phyloP scores from a whole-genome alignment of 92 coral and sea anemone genomes.

The Meandrina meandrites region DNA sequence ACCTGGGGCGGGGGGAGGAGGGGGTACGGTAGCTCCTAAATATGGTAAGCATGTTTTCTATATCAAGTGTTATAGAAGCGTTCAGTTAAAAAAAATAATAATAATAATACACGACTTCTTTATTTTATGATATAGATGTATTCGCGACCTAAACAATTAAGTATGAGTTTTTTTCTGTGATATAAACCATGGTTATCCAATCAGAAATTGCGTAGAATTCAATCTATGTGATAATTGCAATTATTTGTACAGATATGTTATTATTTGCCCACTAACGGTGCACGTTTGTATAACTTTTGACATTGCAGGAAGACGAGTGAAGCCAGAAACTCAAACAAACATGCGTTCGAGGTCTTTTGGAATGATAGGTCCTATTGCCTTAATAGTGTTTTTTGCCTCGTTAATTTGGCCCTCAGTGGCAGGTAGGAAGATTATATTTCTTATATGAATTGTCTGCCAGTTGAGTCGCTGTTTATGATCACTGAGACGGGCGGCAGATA shows the following conservation, averaged over 20 bases:
- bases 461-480: not conserved
- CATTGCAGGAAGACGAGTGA: not conserved
- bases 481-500: not conserved
- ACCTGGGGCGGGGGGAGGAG: too few relatives aligned
- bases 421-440: slow-evolving; percentile 8
- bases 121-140: too few relatives aligned
- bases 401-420: not conserved
- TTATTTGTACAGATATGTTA: not conserved
- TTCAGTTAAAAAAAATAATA: too few relatives aligned
- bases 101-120: too few relatives aligned
- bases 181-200: too few relatives aligned
- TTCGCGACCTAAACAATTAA: too few relatives aligned
- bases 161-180: too few relatives aligned
- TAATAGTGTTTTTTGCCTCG: not conserved
- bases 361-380: not conserved
- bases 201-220: not conserved
- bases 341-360: not conserved
- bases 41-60: too few relatives aligned
- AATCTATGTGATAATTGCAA: not conserved
- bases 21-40: too few relatives aligned
- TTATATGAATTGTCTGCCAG: not conserved
- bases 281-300: not conserved
- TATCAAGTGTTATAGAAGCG: too few relatives aligned
- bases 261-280: not conserved
- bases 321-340: not conserved